Percentiles rank a stretch among this genome's conserved stretches.
Evolutionary conservation across 2,113 vertebrate species (phyloP).

Genomic region (Crotalus helleri): DNA sequence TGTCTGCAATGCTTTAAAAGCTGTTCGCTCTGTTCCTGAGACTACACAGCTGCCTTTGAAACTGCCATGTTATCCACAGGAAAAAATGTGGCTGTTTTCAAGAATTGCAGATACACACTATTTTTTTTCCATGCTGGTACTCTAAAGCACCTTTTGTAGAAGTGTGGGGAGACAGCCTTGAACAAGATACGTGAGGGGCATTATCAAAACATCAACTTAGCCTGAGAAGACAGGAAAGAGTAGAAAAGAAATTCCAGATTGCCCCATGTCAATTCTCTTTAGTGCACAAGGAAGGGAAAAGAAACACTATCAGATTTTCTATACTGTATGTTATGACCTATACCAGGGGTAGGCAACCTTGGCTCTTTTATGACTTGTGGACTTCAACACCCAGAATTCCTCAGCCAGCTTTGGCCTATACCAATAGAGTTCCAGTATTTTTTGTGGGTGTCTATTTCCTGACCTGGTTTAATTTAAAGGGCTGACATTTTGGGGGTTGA

Average conservation of each 20-base stretch:
- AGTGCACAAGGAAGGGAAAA: neutral
- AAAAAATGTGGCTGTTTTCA: neutral
- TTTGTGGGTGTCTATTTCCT: neutral
- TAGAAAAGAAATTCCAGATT: neutral
- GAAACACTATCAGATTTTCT: neutral
- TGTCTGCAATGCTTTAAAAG: neutral
- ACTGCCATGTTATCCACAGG: neutral
- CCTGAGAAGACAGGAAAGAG: neutral
- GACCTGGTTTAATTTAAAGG: neutral
- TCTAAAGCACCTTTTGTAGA: neutral
- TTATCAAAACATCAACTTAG: neutral
- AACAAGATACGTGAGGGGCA: neutral
- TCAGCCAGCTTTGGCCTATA: neutral
- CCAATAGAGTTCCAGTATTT: neutral
- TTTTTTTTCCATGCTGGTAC: neutral
- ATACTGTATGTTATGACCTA: neutral
- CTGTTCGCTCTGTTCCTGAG: neutral
- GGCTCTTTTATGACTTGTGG: no score
- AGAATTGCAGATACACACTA: neutral
- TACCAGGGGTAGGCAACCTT: no score
- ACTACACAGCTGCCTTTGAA: neutral
- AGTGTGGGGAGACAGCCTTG: no score
- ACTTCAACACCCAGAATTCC: no score
- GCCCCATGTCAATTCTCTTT: neutral
- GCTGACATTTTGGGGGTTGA: neutral